Conservation (phyloP, 2,113 vertebrate genomes). For the Corynorhinus townsendii region DNA sequence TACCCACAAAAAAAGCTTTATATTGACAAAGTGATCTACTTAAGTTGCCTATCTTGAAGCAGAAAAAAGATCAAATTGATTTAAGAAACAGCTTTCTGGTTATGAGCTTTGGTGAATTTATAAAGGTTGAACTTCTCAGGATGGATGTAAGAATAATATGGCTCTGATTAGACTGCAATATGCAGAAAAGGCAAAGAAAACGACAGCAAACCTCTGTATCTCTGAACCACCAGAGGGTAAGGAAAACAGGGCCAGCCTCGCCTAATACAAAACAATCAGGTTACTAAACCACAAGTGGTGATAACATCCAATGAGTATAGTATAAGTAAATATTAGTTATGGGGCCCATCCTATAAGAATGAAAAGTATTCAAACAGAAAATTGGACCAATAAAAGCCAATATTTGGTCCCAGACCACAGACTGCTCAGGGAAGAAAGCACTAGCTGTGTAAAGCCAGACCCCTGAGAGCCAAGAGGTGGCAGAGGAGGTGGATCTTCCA, state of each 20-base stretch:
- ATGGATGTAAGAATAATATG: background rate
- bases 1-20: background rate
- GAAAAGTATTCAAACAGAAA: conserved; percentile 12
- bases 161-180: background rate
- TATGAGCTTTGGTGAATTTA: background rate
- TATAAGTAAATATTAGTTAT: background rate
- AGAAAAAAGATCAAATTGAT: background rate
- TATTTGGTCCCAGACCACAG: background rate
- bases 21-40: background rate
- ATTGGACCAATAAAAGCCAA: background rate
- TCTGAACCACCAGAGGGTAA: background rate
- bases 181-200: background rate
- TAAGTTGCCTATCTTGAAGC: background rate
- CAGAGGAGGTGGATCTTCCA: background rate
- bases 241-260: background rate
- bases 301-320: background rate
- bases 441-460: background rate
- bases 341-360: background rate
- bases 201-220: background rate
- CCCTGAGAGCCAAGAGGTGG: background rate
- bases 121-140: background rate
- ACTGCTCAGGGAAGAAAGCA: accelerated
- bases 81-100: conserved; percentile 2
- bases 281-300: background rate
- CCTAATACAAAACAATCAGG: background rate